A percentile compares a stretch with the other conserved stretches of the same genome.
Evolutionary conservation across 1,140 invertebrate species (phyloP).

Genomic region (Neelides sp.): DNA sequence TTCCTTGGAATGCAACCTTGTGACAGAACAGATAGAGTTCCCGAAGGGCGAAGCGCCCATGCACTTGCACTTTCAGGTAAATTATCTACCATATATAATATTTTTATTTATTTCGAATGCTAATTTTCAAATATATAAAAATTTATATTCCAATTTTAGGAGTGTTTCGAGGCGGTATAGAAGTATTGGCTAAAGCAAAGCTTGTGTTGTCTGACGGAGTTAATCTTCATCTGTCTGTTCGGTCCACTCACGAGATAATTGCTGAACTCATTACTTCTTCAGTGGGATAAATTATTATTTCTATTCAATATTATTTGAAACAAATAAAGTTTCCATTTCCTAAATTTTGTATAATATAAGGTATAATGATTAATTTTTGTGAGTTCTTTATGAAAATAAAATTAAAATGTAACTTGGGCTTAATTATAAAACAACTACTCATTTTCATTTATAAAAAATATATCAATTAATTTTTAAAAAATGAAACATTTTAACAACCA

Average conservation of each 20-base stretch:
- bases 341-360: too few relatives aligned
- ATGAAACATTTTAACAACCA: too few relatives aligned
- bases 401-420: too few relatives aligned
- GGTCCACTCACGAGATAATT: conserved; percentile 44
- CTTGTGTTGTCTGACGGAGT: conserved; percentile 62
- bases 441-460: too few relatives aligned
- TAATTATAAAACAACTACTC: too few relatives aligned
- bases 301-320: too few relatives aligned
- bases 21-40: conserved; percentile 71
- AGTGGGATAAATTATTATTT: conserved; percentile 72
- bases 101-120: conserved; percentile 1
- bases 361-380: too few relatives aligned
- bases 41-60: conserved; percentile 69
- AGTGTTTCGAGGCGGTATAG: conserved; percentile 74
- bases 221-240: conserved; percentile 56
- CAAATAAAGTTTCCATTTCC: too few relatives aligned
- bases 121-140: not conserved
- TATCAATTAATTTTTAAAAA: too few relatives aligned
- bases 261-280: conserved; percentile 75
- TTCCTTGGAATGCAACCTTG: conserved; percentile 80
- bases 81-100: conserved; percentile 1
- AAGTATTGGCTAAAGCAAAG: conserved; percentile 74
- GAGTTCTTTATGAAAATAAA: too few relatives aligned
- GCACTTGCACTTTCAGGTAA: conserved; percentile 62
- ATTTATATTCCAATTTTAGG: conserved; percentile 41